A percentile compares a stretch with the other conserved stretches of the same genome.
phyloP scores from a whole-genome alignment of 2,888 invertebrate genomes.

The Dicyrtomina minuta region DNA sequence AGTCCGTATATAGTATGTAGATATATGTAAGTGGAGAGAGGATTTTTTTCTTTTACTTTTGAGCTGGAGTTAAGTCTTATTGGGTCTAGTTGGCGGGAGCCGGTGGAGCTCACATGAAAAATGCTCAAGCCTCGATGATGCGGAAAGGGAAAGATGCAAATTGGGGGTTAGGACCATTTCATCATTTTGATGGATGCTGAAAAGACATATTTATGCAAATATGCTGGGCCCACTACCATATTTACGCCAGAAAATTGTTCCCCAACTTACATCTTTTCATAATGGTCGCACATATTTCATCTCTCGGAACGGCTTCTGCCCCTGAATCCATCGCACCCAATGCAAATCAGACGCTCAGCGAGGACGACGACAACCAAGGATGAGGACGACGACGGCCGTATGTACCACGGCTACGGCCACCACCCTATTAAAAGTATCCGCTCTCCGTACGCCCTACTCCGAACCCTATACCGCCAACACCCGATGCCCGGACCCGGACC shows the following conservation, averaged over 20 bases:
- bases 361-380: slow-evolving; percentile 20
- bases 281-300: slow-evolving; percentile 53
- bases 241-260: slow-evolving; percentile 50
- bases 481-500: not conserved
- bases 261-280: slow-evolving; percentile 51
- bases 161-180: slow-evolving; percentile 51
- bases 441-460: not conserved
- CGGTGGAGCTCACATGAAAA: slow-evolving; percentile 45
- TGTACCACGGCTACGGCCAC: not conserved
- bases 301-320: slow-evolving; percentile 46
- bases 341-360: slow-evolving; percentile 45
- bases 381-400: not conserved
- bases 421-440: not conserved
- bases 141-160: slow-evolving; percentile 52
- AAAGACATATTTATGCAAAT: slow-evolving; percentile 54
- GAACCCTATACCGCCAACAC: too few species aligned
- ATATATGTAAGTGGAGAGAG: not conserved
- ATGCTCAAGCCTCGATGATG: slow-evolving; percentile 50
- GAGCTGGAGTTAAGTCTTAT: slow-evolving; percentile 10
- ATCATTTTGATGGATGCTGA: slow-evolving; percentile 53
- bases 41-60: too few species aligned
- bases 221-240: slow-evolving; percentile 52
- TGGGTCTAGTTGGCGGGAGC: slow-evolving; percentile 20
- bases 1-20: not conserved
- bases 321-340: slow-evolving; percentile 52